These are phyloP conservation scores for Catocala fraxini DNA, from an alignment of 2,888 invertebrate genomes.

Conservation along the genomic window DNA sequence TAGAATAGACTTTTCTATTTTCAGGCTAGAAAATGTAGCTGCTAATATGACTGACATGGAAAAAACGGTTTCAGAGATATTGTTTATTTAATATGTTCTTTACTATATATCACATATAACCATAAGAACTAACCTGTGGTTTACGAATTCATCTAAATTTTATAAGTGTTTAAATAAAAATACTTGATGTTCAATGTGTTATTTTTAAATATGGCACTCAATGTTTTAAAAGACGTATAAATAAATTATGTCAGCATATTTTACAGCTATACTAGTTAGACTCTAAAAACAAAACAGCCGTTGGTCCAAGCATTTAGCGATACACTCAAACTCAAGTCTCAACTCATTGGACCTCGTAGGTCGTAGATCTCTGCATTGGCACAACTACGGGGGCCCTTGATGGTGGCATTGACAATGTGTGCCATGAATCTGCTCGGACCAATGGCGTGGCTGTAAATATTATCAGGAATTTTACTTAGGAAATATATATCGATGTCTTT, in stretches of 20 bases:
- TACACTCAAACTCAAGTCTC: conserved; percentile 48
- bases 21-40: conserved; percentile 36
- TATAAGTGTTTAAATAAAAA: too few species aligned
- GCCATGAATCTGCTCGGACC: conserved; percentile 87
- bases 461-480: conserved; percentile 29
- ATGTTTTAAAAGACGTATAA: neutral
- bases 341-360: conserved; percentile 64
- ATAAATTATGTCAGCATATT: conserved; percentile 31
- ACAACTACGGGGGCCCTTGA: conserved; percentile 80
- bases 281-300: conserved; percentile 62
- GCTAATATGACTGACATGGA: conserved; percentile 33
- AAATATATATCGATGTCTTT: conserved; percentile 7
- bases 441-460: conserved; percentile 82
- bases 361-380: conserved; percentile 68
- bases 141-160: too few species aligned
- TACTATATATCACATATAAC: too few species aligned
- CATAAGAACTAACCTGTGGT: too few species aligned
- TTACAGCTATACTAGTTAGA: conserved; percentile 25
- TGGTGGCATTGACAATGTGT: conserved; percentile 85
- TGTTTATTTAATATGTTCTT: too few species aligned
- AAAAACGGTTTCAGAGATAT: too few species aligned
- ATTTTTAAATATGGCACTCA: too few species aligned
- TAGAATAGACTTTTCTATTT: conserved; percentile 29
- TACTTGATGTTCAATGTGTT: too few species aligned
- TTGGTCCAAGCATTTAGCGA: conserved; percentile 83